Evolutionary conservation across 2,888 invertebrate species (phyloP), one percentile per base, ranked within the genome.

Genomic region (Galerucella calmariensis): DNA sequence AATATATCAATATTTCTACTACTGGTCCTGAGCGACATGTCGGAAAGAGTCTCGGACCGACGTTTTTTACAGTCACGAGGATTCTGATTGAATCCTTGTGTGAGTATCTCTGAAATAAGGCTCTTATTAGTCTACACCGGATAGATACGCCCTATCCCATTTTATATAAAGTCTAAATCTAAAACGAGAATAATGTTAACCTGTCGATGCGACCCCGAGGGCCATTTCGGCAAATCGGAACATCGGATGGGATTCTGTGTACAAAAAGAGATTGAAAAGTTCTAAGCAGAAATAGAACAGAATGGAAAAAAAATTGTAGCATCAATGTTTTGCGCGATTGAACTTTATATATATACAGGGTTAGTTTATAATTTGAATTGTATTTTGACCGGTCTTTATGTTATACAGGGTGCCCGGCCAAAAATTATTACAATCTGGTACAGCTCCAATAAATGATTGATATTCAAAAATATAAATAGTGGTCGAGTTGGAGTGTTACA

Each of bases 81-180:
- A 62, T 16, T 27, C 73, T 73, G 69, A 73, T 73, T 73, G 69
- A 73, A 73, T 73, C 69, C 69, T 46, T 66, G 11, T 59, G 24
- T 58, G n/a, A 51, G 69, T 73, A 69, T 73, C 73, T 69, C 69
- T 59, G 59, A 65, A 66, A 66, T 59, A 69, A 69, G 65, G 73
- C 59, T 69, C 73, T 63, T 73, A 73, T 69, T 73, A 73, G 73
- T 27, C 73, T 65, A 73, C 51, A 69, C 51, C 8, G 48, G 61
- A 73, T 59, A 66, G 69, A 73, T 73, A 44, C 48, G 44, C 58
- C 62, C 62, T n/a, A 56, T 66, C 66, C 56, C 69, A 66, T 69
- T 69, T 66, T 16, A 59, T 35, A 69, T 53, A 24, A 35, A 69
- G 58, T 63, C 58, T 58, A 61, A 73, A 73, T 73, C 69, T 65